phyloP scores from a whole-genome alignment of 2,113 vertebrate species.

The Rhegmatorhina hoffmannsi region DNA sequence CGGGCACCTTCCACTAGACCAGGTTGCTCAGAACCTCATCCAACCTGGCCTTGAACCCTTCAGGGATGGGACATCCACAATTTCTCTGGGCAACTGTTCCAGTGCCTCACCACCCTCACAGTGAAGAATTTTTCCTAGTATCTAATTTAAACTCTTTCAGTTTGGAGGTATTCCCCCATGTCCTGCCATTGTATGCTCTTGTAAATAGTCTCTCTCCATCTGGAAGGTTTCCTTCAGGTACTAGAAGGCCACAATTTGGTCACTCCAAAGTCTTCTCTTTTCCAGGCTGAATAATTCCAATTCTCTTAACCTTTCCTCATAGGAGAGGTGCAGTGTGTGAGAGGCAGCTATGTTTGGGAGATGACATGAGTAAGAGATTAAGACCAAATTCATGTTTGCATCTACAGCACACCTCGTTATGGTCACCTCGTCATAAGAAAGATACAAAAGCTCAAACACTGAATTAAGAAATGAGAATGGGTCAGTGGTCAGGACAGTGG shows the following conservation, averaged over 20 bases:
- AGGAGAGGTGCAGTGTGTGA: background rate
- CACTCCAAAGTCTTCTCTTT: background rate
- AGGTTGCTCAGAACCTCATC: background rate
- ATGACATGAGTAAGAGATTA: background rate
- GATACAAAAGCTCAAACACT: background rate
- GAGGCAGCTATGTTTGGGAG: background rate
- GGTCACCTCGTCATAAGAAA: background rate
- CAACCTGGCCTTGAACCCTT: background rate
- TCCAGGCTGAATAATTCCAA: background rate
- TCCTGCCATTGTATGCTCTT: background rate
- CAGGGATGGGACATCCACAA: background rate
- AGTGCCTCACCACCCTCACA: background rate
- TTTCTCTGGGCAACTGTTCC: rapidly evolving
- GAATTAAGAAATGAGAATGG: background rate
- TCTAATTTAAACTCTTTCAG: background rate
- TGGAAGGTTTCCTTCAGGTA: background rate
- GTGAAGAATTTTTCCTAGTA: background rate
- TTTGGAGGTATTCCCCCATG: background rate
- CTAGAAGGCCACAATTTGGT: background rate
- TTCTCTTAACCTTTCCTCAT: background rate
- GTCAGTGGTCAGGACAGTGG: background rate
- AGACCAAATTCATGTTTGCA: background rate
- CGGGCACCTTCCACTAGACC: background rate
- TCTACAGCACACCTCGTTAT: background rate
- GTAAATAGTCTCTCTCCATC: background rate